Evolutionary conservation across 2,888 invertebrate genomes (phyloP).

Genomic region (Trissoscelio sp.): DNA sequence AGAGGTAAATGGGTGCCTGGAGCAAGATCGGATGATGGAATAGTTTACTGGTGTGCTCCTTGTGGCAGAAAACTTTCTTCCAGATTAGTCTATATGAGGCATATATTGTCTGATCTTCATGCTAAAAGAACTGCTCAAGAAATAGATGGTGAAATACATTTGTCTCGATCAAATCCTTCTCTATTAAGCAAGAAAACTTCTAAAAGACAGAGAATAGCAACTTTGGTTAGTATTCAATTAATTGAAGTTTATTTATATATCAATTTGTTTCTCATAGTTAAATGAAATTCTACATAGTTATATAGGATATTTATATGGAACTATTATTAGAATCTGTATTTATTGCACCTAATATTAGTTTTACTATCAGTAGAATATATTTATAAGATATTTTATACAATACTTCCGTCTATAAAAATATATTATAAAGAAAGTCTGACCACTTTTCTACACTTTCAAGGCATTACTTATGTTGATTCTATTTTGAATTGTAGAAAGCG

Average conservation of each 20-base stretch:
- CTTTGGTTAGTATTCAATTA: conserved; percentile 36
- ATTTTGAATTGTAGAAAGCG: conserved; percentile 56
- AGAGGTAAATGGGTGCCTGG: conserved; percentile 94
- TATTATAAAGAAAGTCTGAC: too few relatives aligned
- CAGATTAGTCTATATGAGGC: conserved; percentile 90
- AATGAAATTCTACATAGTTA: too few relatives aligned
- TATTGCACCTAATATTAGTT: too few relatives aligned
- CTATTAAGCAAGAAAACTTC: conserved; percentile 60
- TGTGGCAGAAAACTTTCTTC: conserved; percentile 91
- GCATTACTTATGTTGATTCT: too few relatives aligned
- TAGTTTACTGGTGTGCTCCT: conserved; percentile 93
- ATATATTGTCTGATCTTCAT: conserved; percentile 90
- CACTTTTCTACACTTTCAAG: too few relatives aligned
- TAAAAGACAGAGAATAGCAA: conserved; percentile 34
- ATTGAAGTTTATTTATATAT: neutral
- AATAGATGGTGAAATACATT: conserved; percentile 84
- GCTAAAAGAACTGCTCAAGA: conserved; percentile 84
- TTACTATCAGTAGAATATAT: too few relatives aligned
- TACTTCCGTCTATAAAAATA: too few relatives aligned
- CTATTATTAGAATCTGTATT: too few relatives aligned
- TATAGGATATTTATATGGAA: too few relatives aligned
- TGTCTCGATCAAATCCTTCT: conserved; percentile 60
- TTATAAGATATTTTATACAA: too few relatives aligned
- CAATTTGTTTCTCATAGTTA: too few relatives aligned
- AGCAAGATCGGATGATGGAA: conserved; percentile 82